Base-by-base conservation (phyloP, 2,888 invertebrate genomes). In the Cryptocephalus primarius region DNA sequence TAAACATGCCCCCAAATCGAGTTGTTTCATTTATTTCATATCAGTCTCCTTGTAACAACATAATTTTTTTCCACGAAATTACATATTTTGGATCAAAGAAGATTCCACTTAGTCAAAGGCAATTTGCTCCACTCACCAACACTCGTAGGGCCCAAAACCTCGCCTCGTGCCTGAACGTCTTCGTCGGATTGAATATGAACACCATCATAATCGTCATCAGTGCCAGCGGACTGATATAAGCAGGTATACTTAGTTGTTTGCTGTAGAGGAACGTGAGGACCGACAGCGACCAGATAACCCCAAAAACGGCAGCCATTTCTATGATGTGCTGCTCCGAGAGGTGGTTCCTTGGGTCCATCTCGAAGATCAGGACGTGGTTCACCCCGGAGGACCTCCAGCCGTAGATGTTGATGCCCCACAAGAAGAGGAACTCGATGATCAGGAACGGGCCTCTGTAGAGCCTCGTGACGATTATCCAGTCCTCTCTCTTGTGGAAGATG, bases 301-400 rank as follows among this genome's bases (percentile, higher is more conserved):
- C 94, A 52, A 96, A 88, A 45, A 94, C 86, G 0, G 92, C 86
- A 0, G 95, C 89, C 60, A 93, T 70, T 69, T 96, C 96, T 80
- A 96, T 91, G 38, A 97, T 75, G 71, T 96, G 90, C 63, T 95
- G 94, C 59, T 95, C 94, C 0, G 88, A 88, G 0, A 91, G 73
- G 69, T 96, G 94, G 69, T 94, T 92, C 47, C 96, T 75, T 0
- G 96, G 96, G 69, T 97, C 95, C 60, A 97, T 73, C 67, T 96
- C 96, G 70, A 97, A 97, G 57, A 97, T 97, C 1, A 97, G 75
- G 0, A 97, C 96, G 67, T 97, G 96, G 73, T 96, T 96, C 10
- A 97, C 96, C 3, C 97, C 96, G 0, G 94, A 93, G 0, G 93
- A 90, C 53, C 95, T 75, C 96, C 96, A 96, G 8, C 95, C 95